Base-by-base conservation (phyloP, 2,113 vertebrate species). In the Oryzias melastigma region DNA sequence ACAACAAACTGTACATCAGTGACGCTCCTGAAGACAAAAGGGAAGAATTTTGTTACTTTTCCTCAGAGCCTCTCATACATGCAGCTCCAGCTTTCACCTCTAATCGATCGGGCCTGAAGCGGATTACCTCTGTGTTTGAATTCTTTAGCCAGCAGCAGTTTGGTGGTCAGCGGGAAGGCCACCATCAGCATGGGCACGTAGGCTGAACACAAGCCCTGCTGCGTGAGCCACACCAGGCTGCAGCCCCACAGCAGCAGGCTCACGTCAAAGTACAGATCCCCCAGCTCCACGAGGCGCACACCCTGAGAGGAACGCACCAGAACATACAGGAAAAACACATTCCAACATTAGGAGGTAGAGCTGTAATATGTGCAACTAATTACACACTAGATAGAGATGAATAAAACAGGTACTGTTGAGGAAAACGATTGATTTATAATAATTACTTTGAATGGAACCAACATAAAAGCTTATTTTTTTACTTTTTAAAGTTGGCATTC, bases 101-200 rank as follows among this genome's bases (percentile, higher is more conserved):
- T 14, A 44, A 14, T 15, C 17, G 15, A 17, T 47, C 7, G 7
- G 14, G 16, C 16, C n/a, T 5, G 13, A 5, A 40, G 48, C 24
- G 13, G 17, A 57, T 75, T 65, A 97, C 97, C 97, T 92, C 87
- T 91, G 67, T 92, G 88, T 78, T 80, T 92, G 61, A 95, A 94
- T 62, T 96, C 94, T 16, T 83, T 90, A 16, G 92, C 80, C 57
- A 93, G 78, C 27, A 94, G 87, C 58, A 98, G 77, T 40, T 92
- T 95, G 77, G 94, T 85, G 58, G 91, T 74, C 58, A 98, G 83
- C 5, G 97, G 95, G 79, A 98, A 98, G 2, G 89, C 92, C 58
- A 99, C 94, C 96, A 96, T 98, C 1, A 97, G 73, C 0, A 92
- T 92, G 74, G 94, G 94, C 57, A 97, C 81, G 24, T 96, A 99